Base-by-base conservation (phyloP, 1,140 invertebrate species). In the Calephelis virginiensis region DNA sequence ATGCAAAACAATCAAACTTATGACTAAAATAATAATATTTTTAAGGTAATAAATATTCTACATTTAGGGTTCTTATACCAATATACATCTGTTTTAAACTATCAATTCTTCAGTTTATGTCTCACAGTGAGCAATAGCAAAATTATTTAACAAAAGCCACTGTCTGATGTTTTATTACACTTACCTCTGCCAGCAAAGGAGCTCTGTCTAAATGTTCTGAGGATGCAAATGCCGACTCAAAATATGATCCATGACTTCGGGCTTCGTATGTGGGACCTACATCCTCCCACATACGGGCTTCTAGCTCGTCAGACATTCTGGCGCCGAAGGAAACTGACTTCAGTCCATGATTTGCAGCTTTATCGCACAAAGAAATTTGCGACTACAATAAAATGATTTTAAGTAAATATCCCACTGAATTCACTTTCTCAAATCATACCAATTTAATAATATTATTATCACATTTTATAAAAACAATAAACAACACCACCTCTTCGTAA, bases 221-320 rank as follows among this genome's bases (percentile, higher is more conserved):
- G 3, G 88, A 88, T 9, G 85, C 88, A 66, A 90, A 90, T 0
- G 88, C 84, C 0, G 86, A 85, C 67, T 89, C 88, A 70, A 85
- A 90, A 63, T 81, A 90, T 5, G 83, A 76, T 17, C 80, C 86
- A 9, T 81, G 84, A 64, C 71, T 78, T 47, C 80, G 70, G 46
- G 81, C 72, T 61, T 89, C 83, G 67, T 86, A 91, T 62, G 83
- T 75, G 62, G 84, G 82, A 7, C 78, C 77, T 46, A 79, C 85
- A 43, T 91, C 88, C 40, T 89, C 85, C 88, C 88, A 90, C 88
- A 90, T 90, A 64, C 88, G 78, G 48, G 88, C 85, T 74, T 90
- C 88, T 14, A 85, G 76, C 75, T 90, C 88, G 78, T 90, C 88
- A 90, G 88, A 90, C 88, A 90, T 90, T 78, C 84, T 87, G 86